Evolutionary conservation across 2,888 invertebrate species (phyloP).

Genomic region (Drosophila falleni): DNA sequence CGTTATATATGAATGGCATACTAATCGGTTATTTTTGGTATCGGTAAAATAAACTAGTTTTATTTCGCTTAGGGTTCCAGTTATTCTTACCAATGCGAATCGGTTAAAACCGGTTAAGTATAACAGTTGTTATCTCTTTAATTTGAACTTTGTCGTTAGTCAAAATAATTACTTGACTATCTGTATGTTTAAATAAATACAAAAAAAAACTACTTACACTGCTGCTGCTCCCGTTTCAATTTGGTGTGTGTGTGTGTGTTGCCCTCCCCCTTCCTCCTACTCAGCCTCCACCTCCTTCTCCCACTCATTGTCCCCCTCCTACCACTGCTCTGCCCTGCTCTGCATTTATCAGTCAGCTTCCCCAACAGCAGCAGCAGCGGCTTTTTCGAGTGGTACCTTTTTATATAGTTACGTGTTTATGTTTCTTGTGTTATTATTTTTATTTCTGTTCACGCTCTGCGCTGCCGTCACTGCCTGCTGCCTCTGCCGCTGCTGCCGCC

Average conservation of each 20-base stretch:
- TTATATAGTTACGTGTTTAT: conserved; percentile 77
- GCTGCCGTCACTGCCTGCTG: conserved; percentile 45
- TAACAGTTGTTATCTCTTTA: too few relatives aligned
- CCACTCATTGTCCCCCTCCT: background rate
- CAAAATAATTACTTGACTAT: background rate
- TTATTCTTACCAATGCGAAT: too few relatives aligned
- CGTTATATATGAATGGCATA: too few relatives aligned
- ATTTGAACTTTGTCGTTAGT: background rate
- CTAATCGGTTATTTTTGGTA: too few relatives aligned
- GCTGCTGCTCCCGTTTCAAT: conserved; percentile 39
- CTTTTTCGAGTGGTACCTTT: conserved; percentile 53
- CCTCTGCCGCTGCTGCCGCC: conserved; percentile 18
- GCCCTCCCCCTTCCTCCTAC: background rate
- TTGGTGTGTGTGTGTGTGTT: conserved; percentile 17
- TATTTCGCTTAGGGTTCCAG: too few relatives aligned
- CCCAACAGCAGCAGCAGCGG: conserved; percentile 1
- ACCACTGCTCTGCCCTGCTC: conserved; percentile 6
- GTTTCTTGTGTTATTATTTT: conserved; percentile 76
- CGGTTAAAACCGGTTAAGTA: too few relatives aligned
- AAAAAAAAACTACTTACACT: conserved; percentile 1
- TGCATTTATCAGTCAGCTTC: conserved; percentile 61
- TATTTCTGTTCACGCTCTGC: conserved; percentile 58
- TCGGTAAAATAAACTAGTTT: too few relatives aligned
- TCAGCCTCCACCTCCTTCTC: background rate
- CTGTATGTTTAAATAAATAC: background rate